Evolutionary conservation across 1,140 invertebrate genomes (phyloP), one percentile per base, ranked within the genome.

Genomic region (Bombus fervidus): DNA sequence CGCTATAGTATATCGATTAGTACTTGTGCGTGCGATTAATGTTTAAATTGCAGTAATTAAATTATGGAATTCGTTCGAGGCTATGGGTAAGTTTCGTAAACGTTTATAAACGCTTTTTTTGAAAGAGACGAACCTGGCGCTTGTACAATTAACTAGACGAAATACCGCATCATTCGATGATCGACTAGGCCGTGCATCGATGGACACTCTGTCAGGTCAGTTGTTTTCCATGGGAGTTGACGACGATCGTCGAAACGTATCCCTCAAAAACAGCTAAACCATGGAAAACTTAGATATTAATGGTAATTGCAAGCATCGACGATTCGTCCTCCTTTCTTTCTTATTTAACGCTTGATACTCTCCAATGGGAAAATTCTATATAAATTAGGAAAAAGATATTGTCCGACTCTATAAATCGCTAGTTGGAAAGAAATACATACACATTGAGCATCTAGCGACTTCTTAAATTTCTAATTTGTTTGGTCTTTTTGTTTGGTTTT

Each of bases 191-290:
- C 31, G 53, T 39, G 76, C 76, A 22, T 81, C 84, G 53, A 85
- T 81, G 87, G 64, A 73, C 89, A 90, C 74, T 22, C 89, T 88
- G 89, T 22, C 47, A 8, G 18, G 74, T 59, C 34, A 83, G 18
- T 68, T 47, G 13, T 62, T 64, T 79, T 72, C 72, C 39, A 81
- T 76, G 71, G 59, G 2, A 31, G 57, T 79, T 66, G 4, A 28
- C 15, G 31, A 31, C 79, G 68, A 89, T 90, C 69, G 79, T 87
- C 53, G 88, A 87, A 68, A 64, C 6, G 39, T 79, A 31, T 72
- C 3, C 5, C 62, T 10, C 87, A 76, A 83, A 73, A 84, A 80
- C 9, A 87, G 18, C 28, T 39, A 66, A 79, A 72, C 12, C 39
- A 72, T 4, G 41, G 78, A 80, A 59, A 90, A 66, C 18, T 62